Percentiles rank a stretch among this genome's conserved stretches.
phyloP scores from a whole-genome alignment of 2,797 vertebrate genomes.

The Miichthys miiuy region DNA sequence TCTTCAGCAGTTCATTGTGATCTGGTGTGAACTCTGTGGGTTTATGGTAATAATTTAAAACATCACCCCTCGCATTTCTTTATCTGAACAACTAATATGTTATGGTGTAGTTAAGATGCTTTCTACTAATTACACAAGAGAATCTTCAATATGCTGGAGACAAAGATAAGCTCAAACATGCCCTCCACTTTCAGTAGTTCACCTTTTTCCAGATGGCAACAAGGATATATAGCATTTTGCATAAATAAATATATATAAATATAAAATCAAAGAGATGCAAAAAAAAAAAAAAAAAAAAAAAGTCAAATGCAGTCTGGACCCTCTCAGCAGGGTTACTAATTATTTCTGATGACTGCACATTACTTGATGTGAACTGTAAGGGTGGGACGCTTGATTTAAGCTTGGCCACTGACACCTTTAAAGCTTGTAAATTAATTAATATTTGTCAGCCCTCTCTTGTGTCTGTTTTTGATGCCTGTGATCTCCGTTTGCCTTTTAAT shows the following conservation, averaged over 20 bases:
- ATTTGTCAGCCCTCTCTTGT: slow-evolving; percentile 2
- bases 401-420: slow-evolving; percentile 11
- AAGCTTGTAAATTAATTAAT: slow-evolving; percentile 11
- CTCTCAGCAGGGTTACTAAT: background rate
- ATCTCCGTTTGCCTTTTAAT: slow-evolving; percentile 35
- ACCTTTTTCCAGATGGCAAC: background rate
- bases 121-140: background rate
- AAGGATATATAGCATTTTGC: background rate
- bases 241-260: background rate
- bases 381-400: slow-evolving; percentile 17
- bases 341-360: background rate
- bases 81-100: background rate
- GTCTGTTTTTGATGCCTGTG: slow-evolving; percentile 28
- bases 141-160: background rate
- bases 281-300: background rate
- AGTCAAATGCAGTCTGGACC: background rate
- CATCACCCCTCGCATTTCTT: background rate
- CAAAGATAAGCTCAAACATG: background rate
- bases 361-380: slow-evolving; percentile 27
- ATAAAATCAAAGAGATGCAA: background rate
- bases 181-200: background rate
- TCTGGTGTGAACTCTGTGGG: background rate
- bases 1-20: background rate
- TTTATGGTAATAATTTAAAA: background rate
- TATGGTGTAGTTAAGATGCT: background rate